A percentile compares a stretch with the other conserved stretches of the same genome.
phyloP scores from a whole-genome alignment of 64 coral and sea anemone species.

The Pocillopora damicornis region DNA sequence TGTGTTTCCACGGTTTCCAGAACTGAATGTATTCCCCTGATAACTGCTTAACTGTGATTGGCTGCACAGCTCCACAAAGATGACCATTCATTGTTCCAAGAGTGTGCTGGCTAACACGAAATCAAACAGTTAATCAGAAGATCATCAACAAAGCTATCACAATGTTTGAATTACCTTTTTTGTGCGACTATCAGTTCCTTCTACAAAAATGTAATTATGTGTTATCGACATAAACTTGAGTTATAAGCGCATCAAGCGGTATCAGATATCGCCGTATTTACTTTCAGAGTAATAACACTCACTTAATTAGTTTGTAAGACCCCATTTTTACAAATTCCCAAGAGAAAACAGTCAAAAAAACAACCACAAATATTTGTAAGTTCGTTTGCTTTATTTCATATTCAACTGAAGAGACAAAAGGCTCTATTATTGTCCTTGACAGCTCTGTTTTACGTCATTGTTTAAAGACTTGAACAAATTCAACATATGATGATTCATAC shows the following conservation, averaged over 20 bases:
- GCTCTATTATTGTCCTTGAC: not conserved
- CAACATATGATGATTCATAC: too few relatives aligned
- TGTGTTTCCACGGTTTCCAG: constrained; percentile 27
- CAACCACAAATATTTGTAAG: not conserved
- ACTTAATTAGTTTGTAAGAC: not conserved
- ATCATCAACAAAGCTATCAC: not conserved
- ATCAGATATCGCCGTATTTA: not conserved
- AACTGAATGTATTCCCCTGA: not conserved
- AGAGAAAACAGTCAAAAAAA: constrained; percentile 4
- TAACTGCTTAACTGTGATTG: not conserved
- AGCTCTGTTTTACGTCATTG: not conserved
- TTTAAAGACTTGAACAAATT: not conserved
- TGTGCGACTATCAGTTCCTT: not conserved
- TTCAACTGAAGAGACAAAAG: not conserved
- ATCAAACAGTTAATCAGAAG: not conserved
- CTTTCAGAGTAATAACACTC: not conserved
- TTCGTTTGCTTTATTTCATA: not conserved
- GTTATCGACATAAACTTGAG: not conserved
- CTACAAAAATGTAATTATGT: not conserved
- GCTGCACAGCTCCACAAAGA: not conserved
- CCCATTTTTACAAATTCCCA: not conserved
- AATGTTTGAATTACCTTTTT: not conserved
- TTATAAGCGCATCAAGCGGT: not conserved
- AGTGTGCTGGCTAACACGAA: not conserved
- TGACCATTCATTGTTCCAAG: not conserved